Base-by-base conservation (phyloP, 2,113 vertebrate species). In the Acanthisitta chloris region DNA sequence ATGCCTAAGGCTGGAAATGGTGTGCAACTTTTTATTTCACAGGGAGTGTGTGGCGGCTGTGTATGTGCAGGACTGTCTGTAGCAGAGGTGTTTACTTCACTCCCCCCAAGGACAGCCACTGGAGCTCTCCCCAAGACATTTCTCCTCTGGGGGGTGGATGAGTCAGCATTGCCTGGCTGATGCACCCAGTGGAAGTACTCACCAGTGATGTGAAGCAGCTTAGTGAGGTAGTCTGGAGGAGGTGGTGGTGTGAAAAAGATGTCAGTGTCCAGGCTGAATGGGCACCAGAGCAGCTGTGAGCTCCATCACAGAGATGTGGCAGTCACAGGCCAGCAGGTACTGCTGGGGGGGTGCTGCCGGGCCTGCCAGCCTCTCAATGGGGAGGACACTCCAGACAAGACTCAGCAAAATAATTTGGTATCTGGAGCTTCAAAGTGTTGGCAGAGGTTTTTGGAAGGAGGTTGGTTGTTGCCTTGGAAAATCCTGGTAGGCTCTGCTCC, bases 61-160 rank as follows among this genome's bases (percentile, higher is more conserved):
- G 25, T 25, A 4, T 1, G 6, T 31, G 6, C 19, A 14, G 31
- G 21, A 16, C 2, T 0, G 1, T 31, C 48, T 17, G 17, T 16
- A 36, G 9, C 9, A 51, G 51, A 48, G 12, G 18, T 1, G 2
- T 54, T 80, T 54, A 8, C 51, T 62, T 18, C 2, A 1, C 46
- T 70, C 6, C 3, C 31, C 20, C 9, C 0, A 1, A 3, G 0
- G 1, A 33, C 38, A 43, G 28, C 17, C 1, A 4, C 12, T 42
- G 13, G 11, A 52, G 34, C 6, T 65, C 10, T 14, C n/a, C 5
- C 13, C 40, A 33, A 55, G 16, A n/a, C 4, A 4, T 42, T 59
- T 64, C 24, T 17, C 15, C 21, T 69, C 21, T n/a, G 28, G 20
- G 14, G 33, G 9, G 21, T 57, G 58, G 17, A 38, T 10, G 31